Evolutionary conservation across 2,888 invertebrate genomes (phyloP).

Genomic region (Emmelina monodactyla): DNA sequence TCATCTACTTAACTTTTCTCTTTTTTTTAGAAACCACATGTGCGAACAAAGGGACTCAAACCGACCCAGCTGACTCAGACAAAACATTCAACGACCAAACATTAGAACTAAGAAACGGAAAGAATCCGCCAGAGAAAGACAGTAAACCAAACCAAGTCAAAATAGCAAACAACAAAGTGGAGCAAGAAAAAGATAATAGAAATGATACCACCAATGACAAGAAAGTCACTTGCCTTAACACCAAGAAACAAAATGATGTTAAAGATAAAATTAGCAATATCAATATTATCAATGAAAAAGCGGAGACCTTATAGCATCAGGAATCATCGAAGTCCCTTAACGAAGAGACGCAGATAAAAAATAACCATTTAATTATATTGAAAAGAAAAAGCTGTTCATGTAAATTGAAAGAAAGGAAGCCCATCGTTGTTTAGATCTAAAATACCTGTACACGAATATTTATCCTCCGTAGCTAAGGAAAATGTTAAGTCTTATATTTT

Average conservation of each 20-base stretch:
- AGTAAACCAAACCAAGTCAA: slow-evolving; percentile 17
- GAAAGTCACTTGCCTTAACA: too few relatives aligned
- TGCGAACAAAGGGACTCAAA: slow-evolving; percentile 47
- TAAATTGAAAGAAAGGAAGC: slow-evolving; percentile 44
- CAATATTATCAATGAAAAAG: slow-evolving; percentile 26
- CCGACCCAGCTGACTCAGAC: slow-evolving; percentile 38
- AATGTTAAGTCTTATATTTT: too few relatives aligned
- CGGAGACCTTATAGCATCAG: slow-evolving; percentile 50
- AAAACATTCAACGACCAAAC: slow-evolving; percentile 40
- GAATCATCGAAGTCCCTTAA: slow-evolving; percentile 42
- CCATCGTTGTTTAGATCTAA: slow-evolving; percentile 40
- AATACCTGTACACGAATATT: too few relatives aligned
- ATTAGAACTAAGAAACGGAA: slow-evolving; percentile 21
- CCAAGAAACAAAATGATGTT: slow-evolving; percentile 14
- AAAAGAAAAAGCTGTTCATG: slow-evolving; percentile 53
- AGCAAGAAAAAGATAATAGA: slow-evolving; percentile 8
- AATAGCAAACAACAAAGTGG: slow-evolving; percentile 17
- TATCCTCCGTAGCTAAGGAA: too few relatives aligned
- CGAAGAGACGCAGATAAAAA: slow-evolving; percentile 28
- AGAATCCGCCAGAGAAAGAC: slow-evolving; percentile 9
- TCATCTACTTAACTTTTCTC: too few relatives aligned
- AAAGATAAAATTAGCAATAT: slow-evolving; percentile 15
- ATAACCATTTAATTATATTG: slow-evolving; percentile 29
- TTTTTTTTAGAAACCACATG: slow-evolving; percentile 31
- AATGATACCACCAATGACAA: too few relatives aligned